Percentiles rank a stretch among this genome's conserved stretches.
These are phyloP conservation scores for Oxygymnocypris stewartii DNA, from an alignment of 2,113 vertebrate genomes.

Conservation along the genomic window DNA sequence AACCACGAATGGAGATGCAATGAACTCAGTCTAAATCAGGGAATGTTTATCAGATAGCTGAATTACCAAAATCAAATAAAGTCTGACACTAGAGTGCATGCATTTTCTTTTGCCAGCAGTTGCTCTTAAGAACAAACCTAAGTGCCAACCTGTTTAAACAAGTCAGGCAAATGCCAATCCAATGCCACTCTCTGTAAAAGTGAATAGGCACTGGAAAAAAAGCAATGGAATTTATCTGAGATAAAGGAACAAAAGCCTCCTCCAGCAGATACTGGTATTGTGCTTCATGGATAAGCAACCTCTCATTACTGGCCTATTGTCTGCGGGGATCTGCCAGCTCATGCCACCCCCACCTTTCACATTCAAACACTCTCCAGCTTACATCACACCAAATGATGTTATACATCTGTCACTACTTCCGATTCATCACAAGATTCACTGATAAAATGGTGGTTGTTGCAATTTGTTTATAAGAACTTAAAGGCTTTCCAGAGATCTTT, in stretches of 20 bases:
- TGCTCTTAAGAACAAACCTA: neutral
- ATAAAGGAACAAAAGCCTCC: neutral
- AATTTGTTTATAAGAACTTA: too few relatives aligned
- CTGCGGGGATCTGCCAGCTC: neutral
- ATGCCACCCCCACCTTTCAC: slow-evolving; percentile 5
- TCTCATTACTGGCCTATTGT: slow-evolving; percentile 13
- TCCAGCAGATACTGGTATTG: neutral
- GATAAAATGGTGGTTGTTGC: too few relatives aligned
- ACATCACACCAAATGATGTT: slow-evolving; percentile 11
- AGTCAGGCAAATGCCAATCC: neutral
- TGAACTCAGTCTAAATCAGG: neutral
- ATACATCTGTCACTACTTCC: too few relatives aligned
- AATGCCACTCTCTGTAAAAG: neutral
- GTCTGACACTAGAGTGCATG: neutral
- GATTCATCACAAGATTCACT: too few relatives aligned
- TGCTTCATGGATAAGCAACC: neutral
- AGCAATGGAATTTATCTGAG: neutral
- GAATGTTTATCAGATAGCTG: neutral
- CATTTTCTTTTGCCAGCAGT: neutral
- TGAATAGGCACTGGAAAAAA: neutral
- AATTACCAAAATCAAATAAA: neutral
- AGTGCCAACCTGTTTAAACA: neutral
- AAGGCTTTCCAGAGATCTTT: too few relatives aligned
- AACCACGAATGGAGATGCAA: neutral
- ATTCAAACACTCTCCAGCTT: slow-evolving; percentile 39